Evolutionary conservation across 2,113 vertebrate genomes (phyloP).

Genomic region (Otolemur garnettii): DNA sequence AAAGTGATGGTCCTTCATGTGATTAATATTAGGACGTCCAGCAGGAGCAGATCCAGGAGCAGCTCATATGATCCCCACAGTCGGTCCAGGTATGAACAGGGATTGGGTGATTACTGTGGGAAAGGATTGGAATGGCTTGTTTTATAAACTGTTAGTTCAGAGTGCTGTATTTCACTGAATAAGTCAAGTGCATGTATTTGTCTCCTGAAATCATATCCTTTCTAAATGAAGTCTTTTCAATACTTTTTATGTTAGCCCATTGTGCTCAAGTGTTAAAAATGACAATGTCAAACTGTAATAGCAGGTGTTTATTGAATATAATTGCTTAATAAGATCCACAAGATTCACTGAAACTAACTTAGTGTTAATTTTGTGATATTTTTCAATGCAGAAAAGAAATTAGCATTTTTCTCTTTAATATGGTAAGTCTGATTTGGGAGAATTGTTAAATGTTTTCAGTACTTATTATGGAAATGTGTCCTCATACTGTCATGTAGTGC

Average conservation of each 20-base stretch:
- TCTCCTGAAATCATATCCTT: not conserved
- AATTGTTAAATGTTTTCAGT: not conserved
- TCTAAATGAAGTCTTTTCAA: not conserved
- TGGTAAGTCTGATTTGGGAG: not conserved
- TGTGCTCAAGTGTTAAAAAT: conserved; percentile 25
- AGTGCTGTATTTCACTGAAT: not conserved
- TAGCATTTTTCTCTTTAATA: conserved; percentile 57
- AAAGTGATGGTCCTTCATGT: not conserved
- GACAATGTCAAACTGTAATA: not conserved
- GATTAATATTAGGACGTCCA: conserved; percentile 90
- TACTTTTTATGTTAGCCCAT: conserved; percentile 29
- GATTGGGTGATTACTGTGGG: not conserved
- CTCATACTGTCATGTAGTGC: not conserved
- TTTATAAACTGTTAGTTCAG: not conserved
- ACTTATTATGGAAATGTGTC: not conserved
- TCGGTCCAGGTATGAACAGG: conserved; percentile 92
- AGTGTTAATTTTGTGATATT: conserved; percentile 54
- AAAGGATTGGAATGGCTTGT: not conserved
- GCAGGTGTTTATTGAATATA: conserved; percentile 40
- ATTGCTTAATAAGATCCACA: conserved; percentile 5
- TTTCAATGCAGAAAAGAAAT: conserved; percentile 68
- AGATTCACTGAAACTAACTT: conserved; percentile 3
- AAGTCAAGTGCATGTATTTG: not conserved
- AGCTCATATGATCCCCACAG: conserved; percentile 90
- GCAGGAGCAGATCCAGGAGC: conserved; percentile 95